Evolutionary conservation across 2,113 vertebrate genomes (phyloP), one percentile per base, ranked within the genome.

Genomic region (Ibidorhyncha struthersii): DNA sequence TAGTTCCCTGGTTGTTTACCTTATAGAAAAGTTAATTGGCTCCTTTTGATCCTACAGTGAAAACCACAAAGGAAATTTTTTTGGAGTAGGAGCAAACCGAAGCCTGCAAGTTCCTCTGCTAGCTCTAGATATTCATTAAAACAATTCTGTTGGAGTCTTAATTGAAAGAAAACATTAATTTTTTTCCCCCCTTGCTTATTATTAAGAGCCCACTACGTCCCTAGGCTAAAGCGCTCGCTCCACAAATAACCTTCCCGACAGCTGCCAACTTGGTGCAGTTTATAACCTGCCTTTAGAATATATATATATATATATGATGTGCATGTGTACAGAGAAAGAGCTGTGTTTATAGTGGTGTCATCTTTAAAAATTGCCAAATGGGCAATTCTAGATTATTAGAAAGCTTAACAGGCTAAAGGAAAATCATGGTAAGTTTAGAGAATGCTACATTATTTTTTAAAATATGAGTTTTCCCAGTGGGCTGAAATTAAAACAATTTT

Each of bases 51-150:
- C 98, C 97, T 92, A 58, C 89, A 96, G 96, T 94, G 96, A 95
- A 98, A 98, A 97, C 98, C 98, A 89, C 98, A 98, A 98, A 98
- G 98, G 97, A 98, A 98, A 98, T 98, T 98, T 98, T 98, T 80
- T 95, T 97, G 96, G 96, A 85, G 91, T 66, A 93, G 95, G 90
- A 94, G 93, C 91, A 97, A 97, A 98, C 91, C 19, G 50, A 90
- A 95, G 97, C 86, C 95, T 93, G 72, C 26, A 91, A 90, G 94
- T 84, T 95, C 32, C 95, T 95, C 90, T 87, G 88, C 47, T 92
- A 83, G 94, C 95, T 96, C 95, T 93, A 97, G 80, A 98, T 98
- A 97, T 96, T 98, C 97, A 98, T 98, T 98, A 98, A 98, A 98
- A 97, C 96, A 97, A 98, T 98, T 97, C 96, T 95, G 94, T 96